Evolutionary conservation across 1,140 invertebrate genomes (phyloP), one percentile per base, ranked within the genome.

Genomic region (Lepidurus couesii): DNA sequence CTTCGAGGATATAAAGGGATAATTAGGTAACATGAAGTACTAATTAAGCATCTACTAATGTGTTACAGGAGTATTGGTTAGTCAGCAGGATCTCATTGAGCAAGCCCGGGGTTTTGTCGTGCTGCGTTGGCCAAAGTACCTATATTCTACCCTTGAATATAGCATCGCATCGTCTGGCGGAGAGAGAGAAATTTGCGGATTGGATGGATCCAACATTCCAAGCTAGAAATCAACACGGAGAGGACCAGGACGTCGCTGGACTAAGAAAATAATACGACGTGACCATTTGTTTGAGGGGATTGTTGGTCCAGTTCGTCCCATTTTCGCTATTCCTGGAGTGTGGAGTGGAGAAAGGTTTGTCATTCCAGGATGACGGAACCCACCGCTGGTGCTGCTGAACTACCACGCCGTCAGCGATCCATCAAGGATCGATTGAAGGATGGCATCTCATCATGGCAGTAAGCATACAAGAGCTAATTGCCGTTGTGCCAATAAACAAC

Each of bases 361-460:
- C 53, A 65, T 21, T 65, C 53, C 53, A 65, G 21, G 13, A 65
- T 65, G 53, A 65, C 53, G 21, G 53, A 65, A 65, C 53, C 53
- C 13, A 21, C 16, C 21, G 21, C 53, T 21, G 53, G 21, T n/a
- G 53, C 16, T 65, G 21, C 53, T 21, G 53, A 65, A 65, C 53
- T 21, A 13, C 84, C 84, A 21, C 82, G 82, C 21, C 82, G 84
- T 10, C 84, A 85, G 79, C 80, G 84, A 81, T 90, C 89, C 1
- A 84, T 92, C 81, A 91, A 91, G 83, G 91, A 92, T 83, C 87
- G 91, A 26, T 88, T 92, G 65, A 88, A 90, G 83, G 91, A 92
- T 75, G 91, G 91, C 81, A 91, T 92, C 84, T 90, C 90, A 82
- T 88, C 89, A 81, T 92, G 90, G 91, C 91, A 92, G 91, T 92